phyloP scores from a whole-genome alignment of 2,888 invertebrate genomes.

The Habrosyne pyritoides region DNA sequence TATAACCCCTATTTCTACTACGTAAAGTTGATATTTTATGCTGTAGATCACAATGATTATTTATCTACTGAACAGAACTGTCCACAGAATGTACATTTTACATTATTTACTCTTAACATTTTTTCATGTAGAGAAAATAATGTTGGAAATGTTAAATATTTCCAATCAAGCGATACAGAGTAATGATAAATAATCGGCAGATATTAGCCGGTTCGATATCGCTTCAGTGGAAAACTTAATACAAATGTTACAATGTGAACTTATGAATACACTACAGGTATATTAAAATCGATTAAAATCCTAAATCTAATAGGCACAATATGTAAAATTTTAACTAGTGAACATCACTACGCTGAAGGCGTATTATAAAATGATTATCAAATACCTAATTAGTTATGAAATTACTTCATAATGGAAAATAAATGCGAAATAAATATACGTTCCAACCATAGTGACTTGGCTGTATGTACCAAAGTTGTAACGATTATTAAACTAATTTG shows the following conservation, averaged over 20 bases:
- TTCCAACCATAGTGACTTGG: not conserved
- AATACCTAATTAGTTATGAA: conserved; percentile 17
- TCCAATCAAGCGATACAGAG: not conserved
- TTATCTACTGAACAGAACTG: too few relatives aligned
- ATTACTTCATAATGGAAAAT: not conserved
- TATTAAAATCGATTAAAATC: conserved; percentile 64
- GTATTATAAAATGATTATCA: conserved; percentile 31
- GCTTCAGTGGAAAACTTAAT: conserved; percentile 30
- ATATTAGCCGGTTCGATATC: not conserved
- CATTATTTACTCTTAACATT: too few relatives aligned
- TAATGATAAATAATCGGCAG: too few relatives aligned
- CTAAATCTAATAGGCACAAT: conserved; percentile 56
- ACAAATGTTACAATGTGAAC: conserved; percentile 6
- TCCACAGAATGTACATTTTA: too few relatives aligned
- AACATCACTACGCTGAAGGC: conserved; percentile 61
- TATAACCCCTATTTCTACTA: not conserved
- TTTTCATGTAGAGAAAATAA: too few relatives aligned
- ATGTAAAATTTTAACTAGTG: conserved; percentile 48
- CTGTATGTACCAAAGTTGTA: not conserved
- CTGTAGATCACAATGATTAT: too few relatives aligned
- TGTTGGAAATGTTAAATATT: too few relatives aligned
- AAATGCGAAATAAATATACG: not conserved
- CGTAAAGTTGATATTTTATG: not conserved
- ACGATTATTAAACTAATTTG: too few relatives aligned
- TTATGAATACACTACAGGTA: not conserved